Conservation (phyloP, 2,113 vertebrate species). For the Poeciliopsis turrubarensis region DNA sequence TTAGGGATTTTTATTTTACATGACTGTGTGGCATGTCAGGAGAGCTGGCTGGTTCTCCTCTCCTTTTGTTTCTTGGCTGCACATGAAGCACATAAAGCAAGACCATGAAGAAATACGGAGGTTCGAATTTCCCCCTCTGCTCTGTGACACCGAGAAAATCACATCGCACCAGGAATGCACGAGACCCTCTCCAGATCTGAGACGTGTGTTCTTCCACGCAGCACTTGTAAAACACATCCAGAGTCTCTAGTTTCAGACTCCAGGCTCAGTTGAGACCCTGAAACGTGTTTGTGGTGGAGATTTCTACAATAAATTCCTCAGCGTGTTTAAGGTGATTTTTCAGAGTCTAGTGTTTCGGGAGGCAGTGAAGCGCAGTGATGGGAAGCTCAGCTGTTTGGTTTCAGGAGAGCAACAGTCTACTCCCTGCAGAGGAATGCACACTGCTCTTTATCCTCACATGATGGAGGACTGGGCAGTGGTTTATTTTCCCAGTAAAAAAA, state of each 20-base stretch:
- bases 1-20: neutral
- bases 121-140: conserved; percentile 33
- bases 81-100: neutral
- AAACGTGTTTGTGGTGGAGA: conserved; percentile 51
- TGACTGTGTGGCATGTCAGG: neutral
- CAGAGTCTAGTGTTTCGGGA: conserved; percentile 69
- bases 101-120: conserved; percentile 8
- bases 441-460: conserved; percentile 54
- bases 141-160: conserved; percentile 40
- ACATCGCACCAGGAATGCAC: conserved; percentile 54
- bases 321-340: conserved; percentile 67
- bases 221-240: conserved; percentile 64
- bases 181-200: conserved; percentile 35
- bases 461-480: conserved; percentile 54
- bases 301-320: conserved; percentile 73
- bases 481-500: conserved; percentile 59
- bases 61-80: neutral
- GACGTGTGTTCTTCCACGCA: conserved; percentile 63
- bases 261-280: conserved; percentile 49
- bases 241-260: conserved; percentile 59
- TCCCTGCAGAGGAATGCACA: conserved; percentile 74
- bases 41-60: neutral
- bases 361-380: conserved; percentile 64
- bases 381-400: conserved; percentile 69
- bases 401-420: conserved; percentile 55